Percentiles rank a stretch among this genome's conserved stretches.
Evolutionary conservation across 2,888 invertebrate species (phyloP).

Genomic region (Euplexia lucipara): DNA sequence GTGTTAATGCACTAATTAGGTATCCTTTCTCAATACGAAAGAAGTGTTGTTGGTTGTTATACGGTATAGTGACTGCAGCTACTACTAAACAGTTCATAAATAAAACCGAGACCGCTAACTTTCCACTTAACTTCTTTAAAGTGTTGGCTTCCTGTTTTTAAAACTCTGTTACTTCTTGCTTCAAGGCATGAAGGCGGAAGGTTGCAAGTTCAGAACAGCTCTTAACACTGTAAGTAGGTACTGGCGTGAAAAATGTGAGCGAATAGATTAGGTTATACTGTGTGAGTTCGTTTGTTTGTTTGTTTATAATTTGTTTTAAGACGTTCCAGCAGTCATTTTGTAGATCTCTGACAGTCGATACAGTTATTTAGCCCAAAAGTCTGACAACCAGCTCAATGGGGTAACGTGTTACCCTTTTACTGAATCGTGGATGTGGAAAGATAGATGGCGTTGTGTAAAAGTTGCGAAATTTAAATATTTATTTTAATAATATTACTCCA

Average conservation of each 20-base stretch:
- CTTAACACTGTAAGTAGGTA: constrained; percentile 79
- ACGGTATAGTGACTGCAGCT: constrained; percentile 75
- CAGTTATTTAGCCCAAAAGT: too few species aligned
- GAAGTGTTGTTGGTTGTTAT: constrained; percentile 30
- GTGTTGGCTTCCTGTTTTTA: constrained; percentile 89
- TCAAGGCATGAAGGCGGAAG: constrained; percentile 79
- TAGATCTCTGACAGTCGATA: too few species aligned
- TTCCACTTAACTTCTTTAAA: constrained; percentile 88
- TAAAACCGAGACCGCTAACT: constrained; percentile 85
- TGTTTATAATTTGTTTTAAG: too few species aligned
- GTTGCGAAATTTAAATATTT: too few species aligned
- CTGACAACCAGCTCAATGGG: too few species aligned
- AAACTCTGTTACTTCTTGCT: constrained; percentile 84
- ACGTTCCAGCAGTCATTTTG: too few species aligned
- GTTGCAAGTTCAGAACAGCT: constrained; percentile 87
- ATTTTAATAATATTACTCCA: not conserved
- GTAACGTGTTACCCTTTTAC: too few species aligned
- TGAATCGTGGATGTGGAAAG: too few species aligned
- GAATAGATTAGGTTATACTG: constrained; percentile 21
- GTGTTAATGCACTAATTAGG: not conserved
- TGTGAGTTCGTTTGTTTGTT: constrained; percentile 13
- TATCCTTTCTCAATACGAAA: constrained; percentile 5
- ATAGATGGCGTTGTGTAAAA: too few species aligned
- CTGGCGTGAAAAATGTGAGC: constrained; percentile 60
- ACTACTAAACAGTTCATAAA: constrained; percentile 83